These are phyloP conservation scores for Tachina grossa DNA, from an alignment of 2,888 invertebrate genomes.

Conservation along the genomic window DNA sequence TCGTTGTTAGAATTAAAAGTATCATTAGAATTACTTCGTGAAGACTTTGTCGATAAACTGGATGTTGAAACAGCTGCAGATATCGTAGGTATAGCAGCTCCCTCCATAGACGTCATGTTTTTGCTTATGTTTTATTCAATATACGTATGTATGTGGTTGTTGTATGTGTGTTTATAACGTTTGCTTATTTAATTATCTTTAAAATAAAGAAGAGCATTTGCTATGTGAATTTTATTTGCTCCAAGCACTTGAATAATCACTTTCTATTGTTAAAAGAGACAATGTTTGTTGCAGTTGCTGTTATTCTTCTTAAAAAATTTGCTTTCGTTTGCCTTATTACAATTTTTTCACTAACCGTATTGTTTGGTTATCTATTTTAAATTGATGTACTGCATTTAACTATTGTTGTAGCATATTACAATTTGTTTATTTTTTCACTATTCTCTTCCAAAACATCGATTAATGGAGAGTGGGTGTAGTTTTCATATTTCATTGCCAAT, in stretches of 20 bases:
- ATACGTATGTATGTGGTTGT: background rate
- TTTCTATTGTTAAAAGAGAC: constrained; percentile 59
- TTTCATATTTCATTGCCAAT: constrained; percentile 66
- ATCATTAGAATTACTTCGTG: constrained; percentile 49
- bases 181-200: constrained; percentile 18
- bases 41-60: constrained; percentile 56
- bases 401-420: constrained; percentile 13
- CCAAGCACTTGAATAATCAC: constrained; percentile 60
- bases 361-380: constrained; percentile 54
- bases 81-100: constrained; percentile 73
- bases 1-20: constrained; percentile 37
- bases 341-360: constrained; percentile 33
- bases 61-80: constrained; percentile 74
- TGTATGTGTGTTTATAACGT: constrained; percentile 1
- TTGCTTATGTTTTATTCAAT: constrained; percentile 18
- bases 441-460: constrained; percentile 16
- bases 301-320: constrained; percentile 23
- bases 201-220: constrained; percentile 5
- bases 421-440: constrained; percentile 41
- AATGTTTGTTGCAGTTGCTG: constrained; percentile 32
- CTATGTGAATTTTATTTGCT: constrained; percentile 33
- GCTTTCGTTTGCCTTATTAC: constrained; percentile 10
- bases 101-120: constrained; percentile 63
- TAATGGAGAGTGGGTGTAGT: constrained; percentile 64
- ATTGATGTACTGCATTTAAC: constrained; percentile 24